Percentiles rank a stretch among this genome's conserved stretches.
Conservation (phyloP, 2,113 vertebrate species). For the Orientallactaga bullata region DNA sequence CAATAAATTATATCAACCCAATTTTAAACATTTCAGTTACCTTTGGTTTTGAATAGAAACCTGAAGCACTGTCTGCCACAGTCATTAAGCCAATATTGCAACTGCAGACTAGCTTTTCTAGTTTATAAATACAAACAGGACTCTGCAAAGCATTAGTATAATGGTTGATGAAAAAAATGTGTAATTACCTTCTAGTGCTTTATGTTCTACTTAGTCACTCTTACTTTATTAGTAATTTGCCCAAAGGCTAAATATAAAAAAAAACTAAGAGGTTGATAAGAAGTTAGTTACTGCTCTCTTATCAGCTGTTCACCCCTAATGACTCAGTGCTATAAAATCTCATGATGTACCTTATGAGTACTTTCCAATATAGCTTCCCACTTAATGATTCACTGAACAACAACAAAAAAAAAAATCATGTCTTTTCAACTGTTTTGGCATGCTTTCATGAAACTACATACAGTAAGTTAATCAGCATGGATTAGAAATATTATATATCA, state of each 20-base stretch:
- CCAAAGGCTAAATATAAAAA: constrained; percentile 17
- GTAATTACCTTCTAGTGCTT: constrained; percentile 10
- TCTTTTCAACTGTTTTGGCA: background rate
- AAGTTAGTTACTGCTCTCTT: constrained; percentile 10
- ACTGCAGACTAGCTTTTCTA: background rate
- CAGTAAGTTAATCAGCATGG: background rate
- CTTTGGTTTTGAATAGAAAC: background rate
- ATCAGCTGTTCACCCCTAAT: constrained; percentile 17
- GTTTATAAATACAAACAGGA: constrained; percentile 38
- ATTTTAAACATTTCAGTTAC: background rate
- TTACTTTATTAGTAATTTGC: background rate
- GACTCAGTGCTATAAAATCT: constrained; percentile 13
- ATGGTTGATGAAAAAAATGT: background rate
- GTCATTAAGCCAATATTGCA: background rate
- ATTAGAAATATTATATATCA: background rate
- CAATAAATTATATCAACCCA: background rate
- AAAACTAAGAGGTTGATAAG: background rate
- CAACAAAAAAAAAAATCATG: background rate
- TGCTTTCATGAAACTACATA: background rate
- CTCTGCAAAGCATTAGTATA: background rate
- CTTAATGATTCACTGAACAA: background rate
- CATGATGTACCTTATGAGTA: background rate
- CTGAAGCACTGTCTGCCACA: background rate
- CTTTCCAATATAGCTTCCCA: background rate
- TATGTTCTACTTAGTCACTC: constrained; percentile 27